A percentile compares a stretch with the other conserved stretches of the same genome.
Evolutionary conservation across 2,888 invertebrate genomes (phyloP).

Genomic region (Euproctis similis): DNA sequence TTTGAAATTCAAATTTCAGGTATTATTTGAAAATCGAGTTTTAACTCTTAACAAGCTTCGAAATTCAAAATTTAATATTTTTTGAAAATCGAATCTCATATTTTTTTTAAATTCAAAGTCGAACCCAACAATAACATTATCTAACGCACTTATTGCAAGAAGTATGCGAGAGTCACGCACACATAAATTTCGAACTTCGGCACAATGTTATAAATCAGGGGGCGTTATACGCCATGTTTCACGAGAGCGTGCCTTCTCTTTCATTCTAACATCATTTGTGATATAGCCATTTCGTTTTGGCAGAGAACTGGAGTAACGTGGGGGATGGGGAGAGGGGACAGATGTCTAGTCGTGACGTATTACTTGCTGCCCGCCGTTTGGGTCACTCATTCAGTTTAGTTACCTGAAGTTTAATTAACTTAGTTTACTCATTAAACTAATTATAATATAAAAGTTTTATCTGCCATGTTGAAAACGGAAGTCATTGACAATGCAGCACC

Average conservation of each 20-base stretch:
- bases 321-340: constrained; percentile 56
- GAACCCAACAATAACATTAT: constrained; percentile 25
- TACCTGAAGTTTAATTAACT: constrained; percentile 32
- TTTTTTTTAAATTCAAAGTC: too few relatives aligned
- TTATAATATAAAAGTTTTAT: constrained; percentile 6
- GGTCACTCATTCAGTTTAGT: constrained; percentile 46
- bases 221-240: constrained; percentile 77
- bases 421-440: constrained; percentile 21
- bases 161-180: constrained; percentile 51
- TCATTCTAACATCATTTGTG: constrained; percentile 46
- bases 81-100: too few relatives aligned
- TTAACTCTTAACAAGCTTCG: too few relatives aligned
- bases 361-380: constrained; percentile 63
- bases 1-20: too few relatives aligned
- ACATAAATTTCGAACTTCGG: constrained; percentile 72
- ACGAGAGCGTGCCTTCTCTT: constrained; percentile 58
- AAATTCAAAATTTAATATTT: too few relatives aligned
- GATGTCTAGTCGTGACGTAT: constrained; percentile 75
- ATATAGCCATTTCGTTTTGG: constrained; percentile 53
- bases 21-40: too few relatives aligned
- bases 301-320: constrained; percentile 53
- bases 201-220: constrained; percentile 75
- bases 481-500: constrained; percentile 48
- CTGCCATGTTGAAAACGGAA: constrained; percentile 24
- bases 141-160: constrained; percentile 25